Base-by-base conservation (phyloP, 2,113 vertebrate genomes). In the Lamprotornis superbus region DNA sequence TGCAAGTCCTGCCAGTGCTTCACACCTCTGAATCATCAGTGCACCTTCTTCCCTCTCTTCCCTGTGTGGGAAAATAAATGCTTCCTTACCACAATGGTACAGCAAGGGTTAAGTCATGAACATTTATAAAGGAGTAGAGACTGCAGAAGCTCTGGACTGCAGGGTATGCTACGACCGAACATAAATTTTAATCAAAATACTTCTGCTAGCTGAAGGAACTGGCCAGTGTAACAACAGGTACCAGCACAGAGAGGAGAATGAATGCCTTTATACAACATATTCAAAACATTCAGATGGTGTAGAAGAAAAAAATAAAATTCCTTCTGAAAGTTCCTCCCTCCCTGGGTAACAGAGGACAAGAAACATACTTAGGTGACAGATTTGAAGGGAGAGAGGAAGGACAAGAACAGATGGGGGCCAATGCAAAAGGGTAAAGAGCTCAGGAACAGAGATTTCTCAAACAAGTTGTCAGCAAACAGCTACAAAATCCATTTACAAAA, bases 101-200 rank as follows among this genome's bases (percentile, higher is more conserved):
- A 73, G 35, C 82, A 91, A 64, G 81, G 61, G 83, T 96, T 91
- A 95, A 79, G 83, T 65, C 56, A 71, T 67, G n/a, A 89, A 93
- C 37, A 65, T 81, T 77, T 90, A 69, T 69, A 68, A 79, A 77
- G 31, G 5, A 6, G 37, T 46, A 71, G 69, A 95, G 52, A 49
- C 57, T 84, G 89, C 35, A 78, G 47, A 44, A 85, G 57, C 80
- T 81, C 79, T 84, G 67, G 78, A 89, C 44, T 76, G 71, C 42
- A 57, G 50, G 68, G 63, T 59, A 94, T 73, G 63, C 89, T 80
- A 80, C 28, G 23, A 65, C 42, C 50, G 63, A 77, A 80, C 33
- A 59, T 50, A 75, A 86, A 93, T 92, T 94, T 93, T 86, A 88
- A 95, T 76, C 71, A 88, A 76, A 96, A 88, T 55, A 80, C 11